Evolutionary conservation across 1,140 invertebrate genomes (phyloP), one percentile per base, ranked within the genome.

Genomic region (Halesus radiatus): DNA sequence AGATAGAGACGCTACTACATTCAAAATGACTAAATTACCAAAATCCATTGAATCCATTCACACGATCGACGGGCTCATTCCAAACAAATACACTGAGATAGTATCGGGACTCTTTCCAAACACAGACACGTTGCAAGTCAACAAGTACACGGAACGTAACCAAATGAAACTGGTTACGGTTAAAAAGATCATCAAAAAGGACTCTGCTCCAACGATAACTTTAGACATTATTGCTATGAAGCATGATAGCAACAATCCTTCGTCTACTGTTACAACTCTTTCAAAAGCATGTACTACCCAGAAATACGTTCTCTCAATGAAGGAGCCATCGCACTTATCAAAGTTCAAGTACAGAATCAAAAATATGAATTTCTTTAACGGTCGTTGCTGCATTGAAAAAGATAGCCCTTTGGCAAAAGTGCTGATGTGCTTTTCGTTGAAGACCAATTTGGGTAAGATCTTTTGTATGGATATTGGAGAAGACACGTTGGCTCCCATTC

Each of bases 401-500:
- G 54, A 80, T 4, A 60, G 56, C 22, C 45, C 53, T n/a, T 60
- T 78, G n/a, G 56, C 79, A 5, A 80, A 76, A 50, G 52, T 80
- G 22, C 29, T 83, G 22, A 58, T 80, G 64, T 83, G 79, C 53
- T 85, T 85, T 76, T 84, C 84, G 2, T 56, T 84, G 53, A 82
- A 81, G 64, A 66, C 73, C 1, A 85, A 84, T 80, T n/a, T 83
- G 8, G 52, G 58, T 3, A 84, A 84, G 58, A 84, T 85, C 10
- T 85, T 83, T 64, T 78, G 68, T 62, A 66, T 86, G 23, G 84
- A 86, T 52, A 85, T 87, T 0, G 86, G 86, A 8, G 68, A 80
- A 15, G 88, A 88, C 76, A 88, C 89, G 32, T 83, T 89, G 37
- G 84, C 86, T 16, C 86, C 87, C 0, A 86, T 89, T 66, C 89